Evolutionary conservation across 1,140 invertebrate genomes (phyloP).

Genomic region (Heliothis subflexa): DNA sequence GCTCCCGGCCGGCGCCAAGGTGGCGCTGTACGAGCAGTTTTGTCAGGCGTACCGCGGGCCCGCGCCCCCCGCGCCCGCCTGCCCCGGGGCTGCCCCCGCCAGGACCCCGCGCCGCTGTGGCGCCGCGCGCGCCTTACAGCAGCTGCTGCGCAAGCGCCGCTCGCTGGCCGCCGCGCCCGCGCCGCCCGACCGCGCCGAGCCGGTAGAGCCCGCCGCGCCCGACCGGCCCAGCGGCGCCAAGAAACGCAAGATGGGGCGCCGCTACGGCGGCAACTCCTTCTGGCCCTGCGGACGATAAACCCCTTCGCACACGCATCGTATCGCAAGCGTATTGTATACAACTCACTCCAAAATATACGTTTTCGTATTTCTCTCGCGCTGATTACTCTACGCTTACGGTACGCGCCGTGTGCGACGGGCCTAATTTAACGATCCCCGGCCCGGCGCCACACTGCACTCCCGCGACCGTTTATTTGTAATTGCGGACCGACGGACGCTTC

Average conservation of each 20-base stretch:
- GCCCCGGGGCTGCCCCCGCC: conserved; percentile 46
- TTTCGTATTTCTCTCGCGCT: too few species aligned
- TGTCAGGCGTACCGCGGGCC: conserved; percentile 67
- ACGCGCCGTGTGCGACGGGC: too few species aligned
- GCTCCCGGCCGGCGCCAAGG: conserved; percentile 71
- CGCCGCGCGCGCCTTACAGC: conserved; percentile 1
- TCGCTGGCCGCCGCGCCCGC: conserved; percentile 57
- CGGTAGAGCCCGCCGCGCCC: conserved; percentile 61
- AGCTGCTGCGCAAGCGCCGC: conserved; percentile 63
- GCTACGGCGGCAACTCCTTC: conserved; percentile 77
- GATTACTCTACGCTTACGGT: too few species aligned
- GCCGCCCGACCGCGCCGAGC: conserved; percentile 57
- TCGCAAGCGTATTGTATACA: neutral
- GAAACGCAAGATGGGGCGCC: conserved; percentile 77
- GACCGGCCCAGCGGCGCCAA: conserved; percentile 71
- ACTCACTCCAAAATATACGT: too few species aligned
- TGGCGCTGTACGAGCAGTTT: conserved; percentile 76
- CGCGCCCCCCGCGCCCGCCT: conserved; percentile 55
- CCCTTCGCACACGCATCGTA: conserved; percentile 23
- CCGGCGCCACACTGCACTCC: neutral
- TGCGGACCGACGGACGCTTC: conserved; percentile 10
- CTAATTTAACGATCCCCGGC: neutral
- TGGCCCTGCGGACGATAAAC: conserved; percentile 79
- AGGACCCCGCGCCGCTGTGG: conserved; percentile 28
- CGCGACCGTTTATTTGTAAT: neutral